These are phyloP conservation scores for Oryzias woworae DNA, from an alignment of 2,113 vertebrate species.

Conservation along the genomic window DNA sequence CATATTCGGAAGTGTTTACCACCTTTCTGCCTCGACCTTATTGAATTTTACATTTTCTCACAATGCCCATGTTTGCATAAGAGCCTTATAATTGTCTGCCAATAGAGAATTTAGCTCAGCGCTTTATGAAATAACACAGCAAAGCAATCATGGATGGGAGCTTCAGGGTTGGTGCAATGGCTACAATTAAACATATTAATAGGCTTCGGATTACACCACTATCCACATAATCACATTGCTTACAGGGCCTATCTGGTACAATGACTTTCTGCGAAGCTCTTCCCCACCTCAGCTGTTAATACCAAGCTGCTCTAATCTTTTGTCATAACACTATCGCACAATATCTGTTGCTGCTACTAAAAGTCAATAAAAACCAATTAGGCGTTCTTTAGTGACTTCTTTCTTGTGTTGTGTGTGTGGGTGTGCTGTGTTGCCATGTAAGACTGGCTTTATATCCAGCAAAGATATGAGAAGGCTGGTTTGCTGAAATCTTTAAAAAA, in stretches of 20 bases:
- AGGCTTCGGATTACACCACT: slow-evolving; percentile 59
- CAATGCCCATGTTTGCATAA: slow-evolving; percentile 34
- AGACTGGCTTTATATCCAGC: slow-evolving; percentile 20
- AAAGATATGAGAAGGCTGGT: slow-evolving; percentile 34
- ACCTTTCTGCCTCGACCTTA: slow-evolving; percentile 31
- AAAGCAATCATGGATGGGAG: slow-evolving; percentile 38
- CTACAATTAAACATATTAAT: slow-evolving; percentile 72
- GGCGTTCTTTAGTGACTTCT: slow-evolving; percentile 32
- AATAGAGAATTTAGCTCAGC: slow-evolving; percentile 52
- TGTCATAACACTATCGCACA: slow-evolving; percentile 60
- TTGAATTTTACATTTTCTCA: slow-evolving; percentile 55
- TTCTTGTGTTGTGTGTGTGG: slow-evolving; percentile 10
- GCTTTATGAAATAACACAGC: slow-evolving; percentile 53
- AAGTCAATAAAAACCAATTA: slow-evolving; percentile 72
- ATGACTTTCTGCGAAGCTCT: slow-evolving; percentile 48
- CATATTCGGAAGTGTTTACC: slow-evolving; percentile 37
- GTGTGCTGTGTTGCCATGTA: neutral
- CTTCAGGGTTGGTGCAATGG: slow-evolving; percentile 54
- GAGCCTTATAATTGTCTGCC: slow-evolving; percentile 45
- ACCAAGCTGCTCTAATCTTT: slow-evolving; percentile 61
- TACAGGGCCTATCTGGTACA: slow-evolving; percentile 58
- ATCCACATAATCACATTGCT: slow-evolving; percentile 66
- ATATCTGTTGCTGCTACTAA: slow-evolving; percentile 50
- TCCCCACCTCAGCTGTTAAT: slow-evolving; percentile 62
- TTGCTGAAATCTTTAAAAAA: slow-evolving; percentile 23